Percentiles rank a stretch among this genome's conserved stretches.
Conservation (phyloP, 2,797 vertebrate species). For the Liparis tanakae region DNA sequence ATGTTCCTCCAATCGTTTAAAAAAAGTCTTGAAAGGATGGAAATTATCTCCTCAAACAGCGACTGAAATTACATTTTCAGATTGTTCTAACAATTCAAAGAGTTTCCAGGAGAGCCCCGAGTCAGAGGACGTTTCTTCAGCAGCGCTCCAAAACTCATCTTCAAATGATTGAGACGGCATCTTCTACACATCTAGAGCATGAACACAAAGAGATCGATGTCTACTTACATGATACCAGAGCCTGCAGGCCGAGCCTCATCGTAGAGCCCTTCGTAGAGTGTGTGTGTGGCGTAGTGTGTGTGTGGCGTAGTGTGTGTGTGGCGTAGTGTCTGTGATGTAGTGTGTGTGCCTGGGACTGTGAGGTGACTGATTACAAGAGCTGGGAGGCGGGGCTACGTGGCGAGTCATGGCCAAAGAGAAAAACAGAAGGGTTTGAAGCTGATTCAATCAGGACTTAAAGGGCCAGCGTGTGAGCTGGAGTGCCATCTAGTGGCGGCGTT, state of each 20-base stretch:
- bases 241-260: slow-evolving; percentile 17
- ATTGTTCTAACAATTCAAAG: too few species aligned
- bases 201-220: not conserved
- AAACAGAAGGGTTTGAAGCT: not conserved
- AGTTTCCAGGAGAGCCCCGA: too few species aligned
- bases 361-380: slow-evolving; percentile 40
- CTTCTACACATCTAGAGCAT: too few species aligned
- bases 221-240: slow-evolving; percentile 51
- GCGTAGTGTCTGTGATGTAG: not conserved
- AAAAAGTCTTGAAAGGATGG: too few species aligned
- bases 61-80: too few species aligned
- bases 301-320: too few species aligned
- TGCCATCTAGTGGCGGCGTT: not conserved
- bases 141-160: too few species aligned
- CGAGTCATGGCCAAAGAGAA: slow-evolving; percentile 9
- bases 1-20: too few species aligned
- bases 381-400: slow-evolving; percentile 29
- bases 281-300: too few species aligned
- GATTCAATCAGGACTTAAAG: not conserved
- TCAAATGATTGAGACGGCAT: too few species aligned
- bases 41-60: too few species aligned
- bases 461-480: not conserved
- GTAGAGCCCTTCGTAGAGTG: not conserved
- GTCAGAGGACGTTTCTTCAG: too few species aligned
- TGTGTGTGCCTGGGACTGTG: slow-evolving; percentile 27